Evolutionary conservation across 64 coral and sea anemone genomes (phyloP).

Genomic region (Montipora sp.): DNA sequence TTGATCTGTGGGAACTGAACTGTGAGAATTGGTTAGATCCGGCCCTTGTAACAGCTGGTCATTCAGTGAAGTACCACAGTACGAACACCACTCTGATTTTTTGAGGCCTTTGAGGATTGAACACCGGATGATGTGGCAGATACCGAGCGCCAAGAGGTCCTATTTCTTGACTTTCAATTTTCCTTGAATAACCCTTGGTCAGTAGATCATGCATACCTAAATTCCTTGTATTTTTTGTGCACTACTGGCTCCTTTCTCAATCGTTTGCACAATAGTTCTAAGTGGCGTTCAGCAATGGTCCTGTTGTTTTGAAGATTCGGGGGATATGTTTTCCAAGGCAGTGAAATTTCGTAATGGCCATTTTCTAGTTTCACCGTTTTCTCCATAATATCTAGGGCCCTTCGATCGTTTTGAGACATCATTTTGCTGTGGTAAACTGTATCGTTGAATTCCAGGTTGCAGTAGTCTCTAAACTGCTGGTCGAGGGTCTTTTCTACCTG

Average conservation of each 20-base stretch:
- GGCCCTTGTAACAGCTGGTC: slow-evolving; percentile 9
- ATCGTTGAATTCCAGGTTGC: too few relatives aligned
- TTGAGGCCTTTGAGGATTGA: neutral
- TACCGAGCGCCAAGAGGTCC: slow-evolving; percentile 35
- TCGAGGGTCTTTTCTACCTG: too few relatives aligned
- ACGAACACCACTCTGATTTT: slow-evolving; percentile 60
- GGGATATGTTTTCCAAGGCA: too few relatives aligned
- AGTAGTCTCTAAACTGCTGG: too few relatives aligned
- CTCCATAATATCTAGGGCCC: too few relatives aligned
- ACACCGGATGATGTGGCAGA: slow-evolving; percentile 31
- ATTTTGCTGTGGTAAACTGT: too few relatives aligned
- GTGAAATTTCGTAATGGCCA: too few relatives aligned
- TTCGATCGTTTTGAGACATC: too few relatives aligned
- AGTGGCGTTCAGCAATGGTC: slow-evolving; percentile 3
- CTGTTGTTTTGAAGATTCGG: too few relatives aligned
- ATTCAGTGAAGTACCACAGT: too few relatives aligned
- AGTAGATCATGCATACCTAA: slow-evolving; percentile 16
- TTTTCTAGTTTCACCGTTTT: too few relatives aligned
- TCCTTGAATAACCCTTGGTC: slow-evolving; percentile 33
- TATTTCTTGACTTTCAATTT: slow-evolving; percentile 5
- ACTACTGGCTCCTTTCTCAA: slow-evolving; percentile 14
- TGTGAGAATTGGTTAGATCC: slow-evolving; percentile 50
- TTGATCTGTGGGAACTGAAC: neutral
- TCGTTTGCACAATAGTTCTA: slow-evolving; percentile 31
- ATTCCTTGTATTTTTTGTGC: slow-evolving; percentile 25